Percentiles rank a stretch among this genome's conserved stretches.
phyloP scores from a whole-genome alignment of 2,113 vertebrate genomes.

The Xiphophorus hellerii region DNA sequence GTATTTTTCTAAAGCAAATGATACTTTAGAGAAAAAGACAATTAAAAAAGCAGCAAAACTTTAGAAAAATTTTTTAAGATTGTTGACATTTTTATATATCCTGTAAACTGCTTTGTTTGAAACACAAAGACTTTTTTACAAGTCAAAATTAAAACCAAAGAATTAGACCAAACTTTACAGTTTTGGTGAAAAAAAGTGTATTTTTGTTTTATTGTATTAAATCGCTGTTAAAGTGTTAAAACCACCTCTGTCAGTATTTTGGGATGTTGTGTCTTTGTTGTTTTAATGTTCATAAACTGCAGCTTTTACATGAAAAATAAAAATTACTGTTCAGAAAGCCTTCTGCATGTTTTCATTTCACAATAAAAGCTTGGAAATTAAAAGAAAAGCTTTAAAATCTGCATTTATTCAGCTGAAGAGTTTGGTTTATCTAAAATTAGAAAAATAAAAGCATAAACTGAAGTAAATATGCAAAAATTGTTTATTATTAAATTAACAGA shows the following conservation, averaged over 20 bases:
- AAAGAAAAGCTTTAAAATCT: no score
- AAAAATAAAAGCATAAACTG: background rate
- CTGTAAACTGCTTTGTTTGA: background rate
- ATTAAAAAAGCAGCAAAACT: no score
- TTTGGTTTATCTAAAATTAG: background rate
- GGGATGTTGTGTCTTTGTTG: background rate
- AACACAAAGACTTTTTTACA: background rate
- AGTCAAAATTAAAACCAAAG: background rate
- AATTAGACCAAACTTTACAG: background rate
- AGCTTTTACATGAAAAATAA: conserved; percentile 7
- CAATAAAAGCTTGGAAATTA: background rate
- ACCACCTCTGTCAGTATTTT: conserved; percentile 30
- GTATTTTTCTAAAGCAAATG: background rate
- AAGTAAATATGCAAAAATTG: no score
- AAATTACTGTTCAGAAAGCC: background rate
- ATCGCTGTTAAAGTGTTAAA: background rate
- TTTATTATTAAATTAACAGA: no score
- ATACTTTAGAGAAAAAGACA: background rate
- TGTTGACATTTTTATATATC: background rate
- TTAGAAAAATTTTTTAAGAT: background rate
- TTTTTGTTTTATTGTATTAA: background rate
- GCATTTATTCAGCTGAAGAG: background rate
- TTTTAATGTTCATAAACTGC: background rate
- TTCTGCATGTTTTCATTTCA: background rate
- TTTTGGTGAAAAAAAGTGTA: background rate